phyloP scores from a whole-genome alignment of 2,113 vertebrate genomes.

The Nettapus auritus region DNA sequence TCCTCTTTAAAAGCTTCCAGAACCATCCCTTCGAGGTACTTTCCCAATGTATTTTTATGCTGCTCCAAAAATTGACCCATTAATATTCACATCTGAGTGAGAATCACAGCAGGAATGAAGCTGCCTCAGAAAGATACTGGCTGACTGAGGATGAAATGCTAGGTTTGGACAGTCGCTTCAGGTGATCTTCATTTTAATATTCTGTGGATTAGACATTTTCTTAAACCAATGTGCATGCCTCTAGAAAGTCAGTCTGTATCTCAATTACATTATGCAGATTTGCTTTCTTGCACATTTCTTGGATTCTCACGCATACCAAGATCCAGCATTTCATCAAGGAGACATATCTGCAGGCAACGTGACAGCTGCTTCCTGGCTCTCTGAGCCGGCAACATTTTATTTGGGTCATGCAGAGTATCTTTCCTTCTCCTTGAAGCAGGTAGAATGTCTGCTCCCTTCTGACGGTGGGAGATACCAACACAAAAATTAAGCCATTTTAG shows the following conservation, averaged over 20 bases:
- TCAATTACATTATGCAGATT: background rate
- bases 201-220: background rate
- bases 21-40: background rate
- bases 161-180: background rate
- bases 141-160: background rate
- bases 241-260: background rate
- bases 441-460: background rate
- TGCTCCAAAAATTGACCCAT: background rate
- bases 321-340: constrained; percentile 38
- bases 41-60: background rate
- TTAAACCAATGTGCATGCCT: background rate
- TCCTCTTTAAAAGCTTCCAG: background rate
- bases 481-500: background rate
- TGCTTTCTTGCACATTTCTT: constrained; percentile 7
- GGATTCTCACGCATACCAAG: background rate
- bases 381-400: background rate
- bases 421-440: constrained; percentile 41
- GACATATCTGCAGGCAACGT: constrained; percentile 23
- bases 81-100: background rate
- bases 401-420: constrained; percentile 32
- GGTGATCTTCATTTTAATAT: background rate
- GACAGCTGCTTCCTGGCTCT: constrained; percentile 55
- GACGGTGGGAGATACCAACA: background rate
- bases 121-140: background rate
- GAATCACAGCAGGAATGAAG: background rate